phyloP scores from a whole-genome alignment of 2,888 invertebrate species.

The Pheosia gnoma region DNA sequence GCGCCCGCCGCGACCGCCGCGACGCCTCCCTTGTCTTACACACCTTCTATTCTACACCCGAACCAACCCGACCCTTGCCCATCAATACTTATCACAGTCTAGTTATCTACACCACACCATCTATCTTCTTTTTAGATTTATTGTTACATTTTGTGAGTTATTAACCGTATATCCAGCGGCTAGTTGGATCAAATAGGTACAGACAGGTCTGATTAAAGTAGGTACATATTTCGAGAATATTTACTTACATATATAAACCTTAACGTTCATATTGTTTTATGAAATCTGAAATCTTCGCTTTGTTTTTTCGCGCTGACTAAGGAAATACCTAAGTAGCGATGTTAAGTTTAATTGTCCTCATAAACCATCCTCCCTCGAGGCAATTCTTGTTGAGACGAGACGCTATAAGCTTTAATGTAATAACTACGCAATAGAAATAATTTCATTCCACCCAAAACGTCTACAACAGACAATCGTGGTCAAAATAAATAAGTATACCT shows the following conservation, averaged over 20 bases:
- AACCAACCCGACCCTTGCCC: conserved; percentile 21
- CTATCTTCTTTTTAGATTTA: conserved; percentile 15
- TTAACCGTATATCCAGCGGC: conserved; percentile 21
- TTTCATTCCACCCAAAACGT: not conserved
- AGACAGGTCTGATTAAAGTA: not conserved
- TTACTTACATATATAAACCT: no score
- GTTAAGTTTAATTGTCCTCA: conserved; percentile 50
- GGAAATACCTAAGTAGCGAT: conserved; percentile 47
- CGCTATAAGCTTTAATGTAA: conserved; percentile 18
- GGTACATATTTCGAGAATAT: not conserved
- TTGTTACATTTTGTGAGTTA: conserved; percentile 26
- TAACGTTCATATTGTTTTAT: no score
- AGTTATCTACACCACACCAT: conserved; percentile 13
- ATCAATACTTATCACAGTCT: conserved; percentile 29
- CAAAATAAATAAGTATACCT: not conserved
- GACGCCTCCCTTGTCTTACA: conserved; percentile 20
- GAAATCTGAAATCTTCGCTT: not conserved
- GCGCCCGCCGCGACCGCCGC: conserved; percentile 40
- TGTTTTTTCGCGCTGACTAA: conserved; percentile 8
- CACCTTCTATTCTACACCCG: conserved; percentile 47
- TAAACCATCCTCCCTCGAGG: conserved; percentile 41
- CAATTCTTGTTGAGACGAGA: conserved; percentile 17
- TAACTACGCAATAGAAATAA: not conserved
- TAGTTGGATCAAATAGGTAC: not conserved
- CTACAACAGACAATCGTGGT: not conserved